phyloP scores from a whole-genome alignment of 1,140 invertebrate species.

The Papilio glaucus region DNA sequence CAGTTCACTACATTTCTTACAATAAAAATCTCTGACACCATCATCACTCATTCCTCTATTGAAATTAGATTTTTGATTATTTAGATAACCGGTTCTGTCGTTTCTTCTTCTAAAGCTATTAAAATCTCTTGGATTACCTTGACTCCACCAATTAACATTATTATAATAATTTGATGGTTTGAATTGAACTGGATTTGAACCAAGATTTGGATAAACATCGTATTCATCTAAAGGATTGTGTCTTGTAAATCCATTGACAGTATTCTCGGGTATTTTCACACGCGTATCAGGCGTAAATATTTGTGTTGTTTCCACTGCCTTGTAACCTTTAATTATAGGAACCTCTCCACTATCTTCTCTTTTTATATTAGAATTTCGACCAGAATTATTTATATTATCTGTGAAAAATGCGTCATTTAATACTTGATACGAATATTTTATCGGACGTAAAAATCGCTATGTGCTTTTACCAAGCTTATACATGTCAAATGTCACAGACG shows the following conservation, averaged over 20 bases:
- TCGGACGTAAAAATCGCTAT: no score
- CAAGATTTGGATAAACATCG: constrained; percentile 69
- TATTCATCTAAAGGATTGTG: constrained; percentile 66
- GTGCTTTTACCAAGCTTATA: no score
- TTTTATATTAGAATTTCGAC: constrained; percentile 45
- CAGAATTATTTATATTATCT: background rate
- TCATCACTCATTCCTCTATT: constrained; percentile 65
- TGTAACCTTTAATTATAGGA: constrained; percentile 65
- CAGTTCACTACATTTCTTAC: constrained; percentile 70
- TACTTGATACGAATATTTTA: no score
- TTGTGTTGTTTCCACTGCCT: constrained; percentile 69
- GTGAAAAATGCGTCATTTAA: background rate
- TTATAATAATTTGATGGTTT: constrained; percentile 69
- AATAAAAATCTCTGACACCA: constrained; percentile 72
- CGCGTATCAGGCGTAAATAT: constrained; percentile 70
- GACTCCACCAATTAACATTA: constrained; percentile 70
- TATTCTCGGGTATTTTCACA: constrained; percentile 49
- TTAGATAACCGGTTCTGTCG: constrained; percentile 47
- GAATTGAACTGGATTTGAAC: constrained; percentile 62
- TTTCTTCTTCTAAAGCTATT: constrained; percentile 49
- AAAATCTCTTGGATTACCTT: constrained; percentile 45
- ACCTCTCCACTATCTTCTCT: constrained; percentile 68
- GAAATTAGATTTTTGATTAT: constrained; percentile 44
- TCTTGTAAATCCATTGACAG: constrained; percentile 53
- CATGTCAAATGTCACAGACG: no score